These are phyloP conservation scores for Oreochromis tanganicae DNA, from an alignment of 2,113 vertebrate genomes.

Conservation along the genomic window DNA sequence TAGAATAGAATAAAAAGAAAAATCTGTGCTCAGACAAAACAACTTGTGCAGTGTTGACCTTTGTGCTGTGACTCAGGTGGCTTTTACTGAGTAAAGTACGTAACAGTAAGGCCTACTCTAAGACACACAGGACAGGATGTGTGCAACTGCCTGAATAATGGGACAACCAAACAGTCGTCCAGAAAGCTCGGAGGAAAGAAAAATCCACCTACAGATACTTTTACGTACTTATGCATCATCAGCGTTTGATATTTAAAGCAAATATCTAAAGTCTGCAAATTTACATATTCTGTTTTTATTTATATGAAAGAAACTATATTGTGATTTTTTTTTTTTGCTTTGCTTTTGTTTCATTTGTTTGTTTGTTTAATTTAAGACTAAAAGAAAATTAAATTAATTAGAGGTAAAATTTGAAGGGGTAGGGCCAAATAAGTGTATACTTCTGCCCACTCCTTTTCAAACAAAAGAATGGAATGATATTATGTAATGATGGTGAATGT, in stretches of 20 bases:
- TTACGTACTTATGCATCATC: neutral
- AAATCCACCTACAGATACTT: neutral
- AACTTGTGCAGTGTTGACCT: slow-evolving; percentile 10
- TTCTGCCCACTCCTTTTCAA: neutral
- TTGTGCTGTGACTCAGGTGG: slow-evolving; percentile 27
- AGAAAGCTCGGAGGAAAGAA: neutral
- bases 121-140: neutral
- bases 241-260: neutral
- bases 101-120: neutral
- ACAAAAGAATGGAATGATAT: neutral
- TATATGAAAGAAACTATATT: neutral
- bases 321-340: neutral
- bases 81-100: neutral
- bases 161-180: neutral
- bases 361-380: neutral
- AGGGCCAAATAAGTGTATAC: neutral
- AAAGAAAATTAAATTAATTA: neutral
- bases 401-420: neutral
- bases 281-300: neutral
- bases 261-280: neutral
- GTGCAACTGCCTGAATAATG: slow-evolving; percentile 2
- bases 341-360: neutral
- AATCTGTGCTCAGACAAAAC: neutral
- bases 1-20: neutral
- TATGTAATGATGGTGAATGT: neutral